Evolutionary conservation across 2,113 vertebrate genomes (phyloP).

Genomic region (Myanophis thanlyinensis): DNA sequence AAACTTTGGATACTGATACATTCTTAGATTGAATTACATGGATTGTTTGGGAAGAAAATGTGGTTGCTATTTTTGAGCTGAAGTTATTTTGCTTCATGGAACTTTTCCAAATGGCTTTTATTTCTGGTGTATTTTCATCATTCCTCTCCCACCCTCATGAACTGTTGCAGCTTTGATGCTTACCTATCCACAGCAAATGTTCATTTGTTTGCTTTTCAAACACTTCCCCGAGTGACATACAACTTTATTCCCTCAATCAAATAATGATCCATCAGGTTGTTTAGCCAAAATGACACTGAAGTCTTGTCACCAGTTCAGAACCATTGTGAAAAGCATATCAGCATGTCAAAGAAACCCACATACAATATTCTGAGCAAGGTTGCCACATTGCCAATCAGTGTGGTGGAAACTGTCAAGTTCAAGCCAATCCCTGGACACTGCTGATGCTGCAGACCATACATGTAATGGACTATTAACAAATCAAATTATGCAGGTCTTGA

Average conservation of each 20-base stretch:
- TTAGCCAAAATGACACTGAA: not conserved
- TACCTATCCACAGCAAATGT: not conserved
- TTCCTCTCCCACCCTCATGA: not conserved
- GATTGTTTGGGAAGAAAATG: slow-evolving; percentile 3
- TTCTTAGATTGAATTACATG: slow-evolving; percentile 15
- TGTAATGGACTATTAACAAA: not conserved
- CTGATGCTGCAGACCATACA: not conserved
- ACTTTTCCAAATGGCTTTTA: slow-evolving; percentile 7
- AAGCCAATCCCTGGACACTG: not conserved
- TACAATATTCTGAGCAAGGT: not conserved
- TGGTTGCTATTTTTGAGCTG: slow-evolving; percentile 8
- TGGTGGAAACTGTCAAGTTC: not conserved
- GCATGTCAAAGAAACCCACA: not conserved
- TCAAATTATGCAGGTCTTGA: not conserved
- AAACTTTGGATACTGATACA: not conserved
- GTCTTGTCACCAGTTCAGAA: not conserved
- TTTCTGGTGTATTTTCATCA: slow-evolving; percentile 4
- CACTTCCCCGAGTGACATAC: not conserved
- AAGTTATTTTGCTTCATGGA: not conserved
- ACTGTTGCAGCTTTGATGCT: not conserved
- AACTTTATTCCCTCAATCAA: not conserved
- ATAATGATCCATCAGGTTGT: not conserved
- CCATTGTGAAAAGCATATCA: not conserved
- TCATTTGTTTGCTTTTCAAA: slow-evolving; percentile 7
- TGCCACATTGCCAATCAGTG: not conserved